Base-by-base conservation (phyloP, 35 echinoderm and acorn worm species). In the Heliocidaris erythrogramma region DNA sequence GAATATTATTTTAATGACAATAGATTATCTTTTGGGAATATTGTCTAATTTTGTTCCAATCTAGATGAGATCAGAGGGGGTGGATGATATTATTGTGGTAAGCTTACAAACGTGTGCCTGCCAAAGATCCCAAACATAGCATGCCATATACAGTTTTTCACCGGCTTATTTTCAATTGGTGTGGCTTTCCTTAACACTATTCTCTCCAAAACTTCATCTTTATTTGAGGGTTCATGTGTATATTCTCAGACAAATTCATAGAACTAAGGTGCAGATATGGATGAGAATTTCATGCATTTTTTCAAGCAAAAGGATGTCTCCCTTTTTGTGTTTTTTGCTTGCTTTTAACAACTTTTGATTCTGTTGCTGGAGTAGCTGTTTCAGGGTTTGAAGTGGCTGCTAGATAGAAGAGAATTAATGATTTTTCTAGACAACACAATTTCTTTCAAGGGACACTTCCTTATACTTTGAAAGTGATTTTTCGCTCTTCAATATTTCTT, bases 61-160 rank as follows among this genome's bases (percentile, higher is more conserved):
- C 9, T 89, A 89, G 87, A 89, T 47, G 32, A 89, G 87, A 89
- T 89, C 87, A 3, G 87, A 89, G 87, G 87, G 31, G 31, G 30
- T 47, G 21, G 87, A 89, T 89, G 31, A 89, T n/a, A 89, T 24
- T 35, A 89, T n/a, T 0, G 47, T 89, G 87, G 87, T 89, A 89
- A 89, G 87, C 87, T 47, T n/a, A 89, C 31, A 14, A 47, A 89
- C 32, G 87, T 89, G 65, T 78, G 65, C 65, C 65, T 0, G 5
- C 59, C 12, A n/a, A 42, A 42, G 27, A 78, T 78, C n/a, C 65
- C 21, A 78, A 56, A 7, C 65, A 78, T 78, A 78, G 65, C 65
- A 78, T 78, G 65, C 65, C 65, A 78, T 78, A 29, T 69, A 42
- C 3, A 42, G 5, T 69, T 52, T 69, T 69, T 69, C 6, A 78